phyloP scores from a whole-genome alignment of 2,113 vertebrate genomes.

The Gallinago undulata region DNA sequence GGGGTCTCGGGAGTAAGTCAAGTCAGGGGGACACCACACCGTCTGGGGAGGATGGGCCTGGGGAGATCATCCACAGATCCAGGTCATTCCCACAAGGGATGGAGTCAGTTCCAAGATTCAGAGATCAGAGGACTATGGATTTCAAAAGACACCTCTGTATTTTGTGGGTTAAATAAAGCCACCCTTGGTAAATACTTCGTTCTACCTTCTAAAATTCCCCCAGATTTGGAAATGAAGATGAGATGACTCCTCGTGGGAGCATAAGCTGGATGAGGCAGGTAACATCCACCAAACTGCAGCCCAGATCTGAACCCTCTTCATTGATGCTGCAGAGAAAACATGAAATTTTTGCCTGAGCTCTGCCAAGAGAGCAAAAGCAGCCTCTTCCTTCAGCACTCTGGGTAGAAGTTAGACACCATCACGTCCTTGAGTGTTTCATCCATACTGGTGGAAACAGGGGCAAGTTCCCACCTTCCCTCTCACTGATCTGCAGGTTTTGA shows the following conservation, averaged over 20 bases:
- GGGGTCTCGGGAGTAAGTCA: background rate
- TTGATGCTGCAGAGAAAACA: background rate
- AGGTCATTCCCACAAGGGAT: background rate
- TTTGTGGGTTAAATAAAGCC: background rate
- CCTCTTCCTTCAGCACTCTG: background rate
- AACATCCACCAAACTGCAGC: background rate
- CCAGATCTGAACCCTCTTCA: background rate
- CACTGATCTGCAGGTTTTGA: background rate
- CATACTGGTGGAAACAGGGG: background rate
- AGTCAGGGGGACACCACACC: accelerated
- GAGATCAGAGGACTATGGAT: background rate
- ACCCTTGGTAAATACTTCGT: background rate
- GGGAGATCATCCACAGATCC: background rate
- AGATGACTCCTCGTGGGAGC: background rate
- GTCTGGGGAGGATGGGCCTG: background rate
- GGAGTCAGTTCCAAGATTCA: background rate
- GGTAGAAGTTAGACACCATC: background rate
- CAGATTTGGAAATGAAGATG: background rate
- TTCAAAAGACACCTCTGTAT: background rate
- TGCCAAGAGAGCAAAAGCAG: background rate
- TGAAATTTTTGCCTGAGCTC: background rate
- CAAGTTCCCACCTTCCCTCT: background rate
- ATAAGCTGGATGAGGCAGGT: background rate
- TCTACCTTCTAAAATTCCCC: background rate
- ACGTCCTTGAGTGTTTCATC: background rate